Conservation (phyloP, 1,140 invertebrate genomes). For the Hylyphantes graminicola region DNA sequence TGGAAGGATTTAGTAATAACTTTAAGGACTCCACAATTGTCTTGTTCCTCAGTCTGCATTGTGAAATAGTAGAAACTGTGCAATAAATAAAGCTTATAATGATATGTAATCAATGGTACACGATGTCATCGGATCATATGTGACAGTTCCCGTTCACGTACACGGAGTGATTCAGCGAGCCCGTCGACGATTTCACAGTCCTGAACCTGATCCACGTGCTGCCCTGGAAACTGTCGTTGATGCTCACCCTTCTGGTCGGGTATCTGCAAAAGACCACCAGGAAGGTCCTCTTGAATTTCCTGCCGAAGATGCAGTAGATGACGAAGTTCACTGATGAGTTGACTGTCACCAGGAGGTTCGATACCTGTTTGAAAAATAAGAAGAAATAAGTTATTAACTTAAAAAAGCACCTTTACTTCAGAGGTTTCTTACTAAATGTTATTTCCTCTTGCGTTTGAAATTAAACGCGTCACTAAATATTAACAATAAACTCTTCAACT, state of each 20-base stretch:
- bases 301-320: constrained; percentile 96
- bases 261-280: constrained; percentile 51
- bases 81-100: no score
- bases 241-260: not conserved
- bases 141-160: constrained; percentile 47
- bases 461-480: no score
- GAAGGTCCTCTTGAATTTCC: constrained; percentile 79
- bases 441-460: no score
- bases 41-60: no score
- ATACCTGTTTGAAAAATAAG: constrained; percentile 13
- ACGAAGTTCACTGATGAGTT: constrained; percentile 98
- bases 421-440: no score
- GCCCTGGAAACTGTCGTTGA: constrained; percentile 51
- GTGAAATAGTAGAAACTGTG: no score
- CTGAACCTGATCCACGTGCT: constrained; percentile 53
- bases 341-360: constrained; percentile 92
- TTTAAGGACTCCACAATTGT: no score
- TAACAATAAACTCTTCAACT: no score
- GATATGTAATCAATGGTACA: no score
- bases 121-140: not conserved
- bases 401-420: no score
- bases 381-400: no score
- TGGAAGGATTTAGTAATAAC: no score
- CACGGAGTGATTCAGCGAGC: constrained; percentile 42
- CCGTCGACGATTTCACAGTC: constrained; percentile 46